Evolutionary conservation across 1,140 invertebrate species (phyloP).

Genomic region (Pseudomyrmex gracilis): DNA sequence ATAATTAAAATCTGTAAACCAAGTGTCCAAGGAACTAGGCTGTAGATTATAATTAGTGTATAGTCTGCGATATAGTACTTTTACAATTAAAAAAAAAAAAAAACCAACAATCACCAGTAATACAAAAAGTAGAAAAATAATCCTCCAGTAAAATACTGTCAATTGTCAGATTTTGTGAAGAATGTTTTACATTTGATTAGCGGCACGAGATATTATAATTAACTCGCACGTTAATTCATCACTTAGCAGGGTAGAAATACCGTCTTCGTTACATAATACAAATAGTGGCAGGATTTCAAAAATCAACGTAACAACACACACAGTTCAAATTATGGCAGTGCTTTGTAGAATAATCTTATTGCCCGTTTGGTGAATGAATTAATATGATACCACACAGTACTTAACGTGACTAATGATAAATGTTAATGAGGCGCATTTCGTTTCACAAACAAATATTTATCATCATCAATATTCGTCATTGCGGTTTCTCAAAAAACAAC

Average conservation of each 20-base stretch:
- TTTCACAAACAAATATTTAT: not conserved
- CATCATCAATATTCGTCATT: slow-evolving; percentile 5
- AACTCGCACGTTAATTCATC: slow-evolving; percentile 42
- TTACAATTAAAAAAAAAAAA: too few relatives aligned
- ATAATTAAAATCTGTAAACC: too few relatives aligned
- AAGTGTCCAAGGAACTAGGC: too few relatives aligned
- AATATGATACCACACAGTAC: slow-evolving; percentile 64
- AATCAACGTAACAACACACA: slow-evolving; percentile 75
- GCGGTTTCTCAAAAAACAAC: not conserved
- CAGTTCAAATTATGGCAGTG: slow-evolving; percentile 83
- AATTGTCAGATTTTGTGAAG: too few relatives aligned
- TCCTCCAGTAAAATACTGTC: not conserved
- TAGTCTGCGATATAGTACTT: too few relatives aligned
- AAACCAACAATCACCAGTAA: too few relatives aligned
- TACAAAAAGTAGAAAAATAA: not conserved
- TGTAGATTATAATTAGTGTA: too few relatives aligned
- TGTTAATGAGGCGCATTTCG: slow-evolving; percentile 39
- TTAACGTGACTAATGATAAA: slow-evolving; percentile 29
- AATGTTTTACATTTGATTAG: not conserved
- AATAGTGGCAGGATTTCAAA: slow-evolving; percentile 67
- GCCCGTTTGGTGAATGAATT: slow-evolving; percentile 75
- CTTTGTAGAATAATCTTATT: slow-evolving; percentile 83
- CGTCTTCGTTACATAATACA: slow-evolving; percentile 51
- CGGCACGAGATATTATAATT: slow-evolving; percentile 5
- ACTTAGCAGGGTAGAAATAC: slow-evolving; percentile 39